A percentile compares a stretch with the other conserved stretches of the same genome.
phyloP scores from a whole-genome alignment of 2,888 invertebrate species.

The Scaptomyza tumidula region DNA sequence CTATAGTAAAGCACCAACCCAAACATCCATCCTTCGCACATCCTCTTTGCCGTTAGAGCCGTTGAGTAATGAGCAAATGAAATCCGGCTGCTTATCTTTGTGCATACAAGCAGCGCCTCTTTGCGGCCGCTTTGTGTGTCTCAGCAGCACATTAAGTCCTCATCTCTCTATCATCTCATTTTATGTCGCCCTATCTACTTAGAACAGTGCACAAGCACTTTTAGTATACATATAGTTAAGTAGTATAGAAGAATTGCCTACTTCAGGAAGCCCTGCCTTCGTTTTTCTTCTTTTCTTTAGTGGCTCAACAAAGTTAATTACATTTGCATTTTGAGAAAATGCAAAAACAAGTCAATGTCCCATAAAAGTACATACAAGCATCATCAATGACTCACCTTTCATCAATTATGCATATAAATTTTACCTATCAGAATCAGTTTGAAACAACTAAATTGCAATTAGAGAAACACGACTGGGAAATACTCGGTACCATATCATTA shows the following conservation, averaged over 20 bases:
- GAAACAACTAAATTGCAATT: background rate
- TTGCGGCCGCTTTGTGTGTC: slow-evolving; percentile 72
- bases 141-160: slow-evolving; percentile 64
- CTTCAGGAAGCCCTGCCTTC: background rate
- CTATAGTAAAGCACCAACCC: slow-evolving; percentile 8
- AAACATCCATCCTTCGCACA: background rate
- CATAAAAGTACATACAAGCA: background rate
- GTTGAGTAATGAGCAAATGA: slow-evolving; percentile 78
- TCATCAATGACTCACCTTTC: background rate
- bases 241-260: background rate
- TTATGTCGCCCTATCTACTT: slow-evolving; percentile 30
- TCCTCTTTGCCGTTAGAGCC: slow-evolving; percentile 52
- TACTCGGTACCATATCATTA: background rate
- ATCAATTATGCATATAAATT: too few species aligned
- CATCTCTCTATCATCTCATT: slow-evolving; percentile 23
- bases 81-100: slow-evolving; percentile 74
- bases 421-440: slow-evolving; percentile 38
- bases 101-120: slow-evolving; percentile 66
- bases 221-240: slow-evolving; percentile 6
- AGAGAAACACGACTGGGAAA: background rate
- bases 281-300: slow-evolving; percentile 2
- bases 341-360: background rate
- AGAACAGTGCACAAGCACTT: slow-evolving; percentile 10
- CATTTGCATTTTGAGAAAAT: slow-evolving; percentile 39
- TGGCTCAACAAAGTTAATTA: slow-evolving; percentile 40